Conservation (phyloP, 2,888 invertebrate species). For the Mimumesa dahlbomi region DNA sequence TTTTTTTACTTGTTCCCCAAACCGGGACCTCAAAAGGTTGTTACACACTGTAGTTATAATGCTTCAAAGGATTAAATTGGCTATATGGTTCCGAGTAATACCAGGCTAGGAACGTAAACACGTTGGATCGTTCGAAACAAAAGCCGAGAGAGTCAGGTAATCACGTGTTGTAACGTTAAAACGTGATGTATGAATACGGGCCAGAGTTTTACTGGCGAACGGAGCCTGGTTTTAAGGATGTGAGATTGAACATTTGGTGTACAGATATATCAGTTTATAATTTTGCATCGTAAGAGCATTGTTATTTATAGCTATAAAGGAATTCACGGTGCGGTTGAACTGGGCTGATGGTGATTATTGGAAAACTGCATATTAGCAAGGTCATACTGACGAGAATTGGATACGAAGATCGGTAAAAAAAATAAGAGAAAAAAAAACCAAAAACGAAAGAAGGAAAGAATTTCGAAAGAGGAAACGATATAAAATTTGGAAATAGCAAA, state of each 20-base stretch:
- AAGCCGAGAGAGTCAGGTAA: slow-evolving; percentile 14
- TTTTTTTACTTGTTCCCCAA: no score
- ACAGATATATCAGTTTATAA: slow-evolving; percentile 35
- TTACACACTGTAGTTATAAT: slow-evolving; percentile 37
- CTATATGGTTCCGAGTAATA: slow-evolving; percentile 32
- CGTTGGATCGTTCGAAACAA: slow-evolving; percentile 36
- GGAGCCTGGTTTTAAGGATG: not conserved
- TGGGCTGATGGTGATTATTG: slow-evolving; percentile 75
- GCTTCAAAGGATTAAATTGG: slow-evolving; percentile 44
- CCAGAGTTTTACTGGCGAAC: not conserved
- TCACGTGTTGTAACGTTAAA: slow-evolving; percentile 18
- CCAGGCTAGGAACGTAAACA: slow-evolving; percentile 22
- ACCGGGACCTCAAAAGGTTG: not conserved
- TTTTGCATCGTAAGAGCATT: slow-evolving; percentile 50
- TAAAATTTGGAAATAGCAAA: slow-evolving; percentile 18
- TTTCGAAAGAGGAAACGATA: not conserved
- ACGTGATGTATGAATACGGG: slow-evolving; percentile 9
- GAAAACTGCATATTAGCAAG: slow-evolving; percentile 71
- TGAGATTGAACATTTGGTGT: slow-evolving; percentile 23
- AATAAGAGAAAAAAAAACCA: no score
- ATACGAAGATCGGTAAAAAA: slow-evolving; percentile 32
- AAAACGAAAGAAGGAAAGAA: not conserved
- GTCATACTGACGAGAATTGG: slow-evolving; percentile 52
- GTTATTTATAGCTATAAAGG: slow-evolving; percentile 78
- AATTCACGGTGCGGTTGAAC: slow-evolving; percentile 74